phyloP scores from a whole-genome alignment of 2,113 vertebrate genomes.

The Halichoeres trimaculatus region DNA sequence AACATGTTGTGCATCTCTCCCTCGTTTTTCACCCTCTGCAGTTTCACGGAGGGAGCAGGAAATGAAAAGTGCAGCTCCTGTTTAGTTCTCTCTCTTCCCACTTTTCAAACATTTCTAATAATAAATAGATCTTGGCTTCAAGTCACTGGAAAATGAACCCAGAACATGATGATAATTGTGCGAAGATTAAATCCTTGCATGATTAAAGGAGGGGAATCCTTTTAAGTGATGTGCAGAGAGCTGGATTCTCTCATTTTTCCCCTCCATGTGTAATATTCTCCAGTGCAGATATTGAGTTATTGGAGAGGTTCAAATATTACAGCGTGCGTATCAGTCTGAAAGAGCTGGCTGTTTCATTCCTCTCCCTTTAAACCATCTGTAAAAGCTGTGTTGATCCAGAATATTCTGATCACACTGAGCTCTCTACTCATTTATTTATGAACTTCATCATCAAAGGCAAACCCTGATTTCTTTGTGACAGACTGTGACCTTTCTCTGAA shows the following conservation, averaged over 20 bases:
- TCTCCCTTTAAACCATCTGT: conserved; percentile 6
- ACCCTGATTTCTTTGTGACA: conserved; percentile 17
- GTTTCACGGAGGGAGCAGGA: conserved; percentile 52
- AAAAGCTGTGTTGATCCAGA: conserved; percentile 9
- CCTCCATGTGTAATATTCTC: conserved; percentile 5
- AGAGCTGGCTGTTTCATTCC: conserved; percentile 10
- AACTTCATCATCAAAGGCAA: conserved; percentile 19
- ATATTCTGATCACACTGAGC: background rate
- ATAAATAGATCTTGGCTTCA: conserved; percentile 70
- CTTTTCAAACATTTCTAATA: conserved; percentile 66
- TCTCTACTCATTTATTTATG: conserved; percentile 9
- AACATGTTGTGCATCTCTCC: conserved; percentile 31
- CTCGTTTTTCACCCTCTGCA: conserved; percentile 27
- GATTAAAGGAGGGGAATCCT: conserved; percentile 54
- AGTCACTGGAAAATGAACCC: conserved; percentile 71
- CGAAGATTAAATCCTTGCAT: conserved; percentile 54
- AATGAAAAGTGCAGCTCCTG: conserved; percentile 55
- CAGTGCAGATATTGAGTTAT: background rate
- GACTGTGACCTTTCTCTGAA: background rate
- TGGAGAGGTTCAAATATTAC: conserved; percentile 17
- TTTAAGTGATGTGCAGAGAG: background rate
- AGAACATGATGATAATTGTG: conserved; percentile 66
- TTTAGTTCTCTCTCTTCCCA: conserved; percentile 53
- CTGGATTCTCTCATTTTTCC: background rate
- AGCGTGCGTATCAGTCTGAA: background rate